Evolutionary conservation across 37 sponge, comb jelly and placozoan species (phyloP).

Genomic region (Cladorhizidae sp.): DNA sequence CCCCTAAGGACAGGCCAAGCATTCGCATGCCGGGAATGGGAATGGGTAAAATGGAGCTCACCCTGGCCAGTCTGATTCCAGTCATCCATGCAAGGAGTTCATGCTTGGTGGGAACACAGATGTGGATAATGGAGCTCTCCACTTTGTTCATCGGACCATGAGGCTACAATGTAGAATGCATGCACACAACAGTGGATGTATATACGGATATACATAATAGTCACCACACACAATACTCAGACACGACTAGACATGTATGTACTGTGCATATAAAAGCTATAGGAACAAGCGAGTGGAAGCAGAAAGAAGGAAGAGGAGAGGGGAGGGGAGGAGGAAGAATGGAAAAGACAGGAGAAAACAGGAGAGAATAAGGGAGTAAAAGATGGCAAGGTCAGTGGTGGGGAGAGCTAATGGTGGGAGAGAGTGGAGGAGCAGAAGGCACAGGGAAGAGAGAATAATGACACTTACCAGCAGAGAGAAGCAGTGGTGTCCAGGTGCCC

Average conservation of each 20-base stretch:
- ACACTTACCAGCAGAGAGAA: conserved; percentile 77
- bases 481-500: conserved; percentile 77
- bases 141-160: conserved; percentile 58
- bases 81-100: conserved; percentile 67
- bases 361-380: conserved; percentile 1
- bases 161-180: conserved; percentile 32
- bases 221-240: background rate
- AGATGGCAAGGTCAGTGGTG: background rate
- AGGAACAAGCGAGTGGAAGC: background rate
- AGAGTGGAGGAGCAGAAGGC: background rate
- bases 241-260: background rate
- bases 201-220: background rate
- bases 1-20: too few relatives aligned
- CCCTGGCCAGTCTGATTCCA: conserved; percentile 77
- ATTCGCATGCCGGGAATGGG: background rate
- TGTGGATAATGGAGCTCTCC: conserved; percentile 68
- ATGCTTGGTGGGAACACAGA: conserved; percentile 73
- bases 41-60: conserved; percentile 10
- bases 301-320: background rate
- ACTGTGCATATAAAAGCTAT: too few relatives aligned
- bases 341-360: background rate
- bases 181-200: background rate
- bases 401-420: background rate
- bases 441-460: background rate
- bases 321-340: conserved; percentile 9